These are phyloP conservation scores for Philaethria dido DNA, from an alignment of 2,888 invertebrate genomes.

Conservation along the genomic window DNA sequence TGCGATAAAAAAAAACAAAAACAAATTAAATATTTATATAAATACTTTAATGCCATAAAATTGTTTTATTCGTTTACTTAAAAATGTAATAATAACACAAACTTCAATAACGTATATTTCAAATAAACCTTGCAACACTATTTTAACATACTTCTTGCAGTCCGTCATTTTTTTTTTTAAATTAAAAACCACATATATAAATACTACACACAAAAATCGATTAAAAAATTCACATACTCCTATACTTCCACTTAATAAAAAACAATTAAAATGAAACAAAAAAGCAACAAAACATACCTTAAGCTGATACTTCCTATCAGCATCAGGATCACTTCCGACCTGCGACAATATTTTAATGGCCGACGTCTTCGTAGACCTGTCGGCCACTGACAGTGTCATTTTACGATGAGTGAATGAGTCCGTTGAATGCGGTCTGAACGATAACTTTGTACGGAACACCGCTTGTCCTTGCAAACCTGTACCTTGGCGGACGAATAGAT, in stretches of 20 bases:
- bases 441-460: slow-evolving; percentile 97
- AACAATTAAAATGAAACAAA: background rate
- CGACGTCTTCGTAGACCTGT: slow-evolving; percentile 95
- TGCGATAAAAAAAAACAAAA: no score
- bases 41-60: no score
- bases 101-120: no score
- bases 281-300: slow-evolving; percentile 84
- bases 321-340: slow-evolving; percentile 97
- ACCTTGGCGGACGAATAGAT: slow-evolving; percentile 98
- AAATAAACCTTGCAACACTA: no score
- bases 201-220: no score
- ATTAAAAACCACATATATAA: no score
- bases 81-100: no score
- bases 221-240: no score
- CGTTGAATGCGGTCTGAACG: slow-evolving; percentile 99
- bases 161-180: no score
- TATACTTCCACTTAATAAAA: background rate
- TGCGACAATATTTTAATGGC: slow-evolving; percentile 98
- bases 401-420: slow-evolving; percentile 99
- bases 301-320: slow-evolving; percentile 94
- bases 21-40: no score
- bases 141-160: no score
- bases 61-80: no score
- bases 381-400: slow-evolving; percentile 98
- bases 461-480: slow-evolving; percentile 99